Percentiles rank a stretch among this genome's conserved stretches.
Conservation (phyloP, 1,140 invertebrate species). For the Temnothorax curvispinosus region DNA sequence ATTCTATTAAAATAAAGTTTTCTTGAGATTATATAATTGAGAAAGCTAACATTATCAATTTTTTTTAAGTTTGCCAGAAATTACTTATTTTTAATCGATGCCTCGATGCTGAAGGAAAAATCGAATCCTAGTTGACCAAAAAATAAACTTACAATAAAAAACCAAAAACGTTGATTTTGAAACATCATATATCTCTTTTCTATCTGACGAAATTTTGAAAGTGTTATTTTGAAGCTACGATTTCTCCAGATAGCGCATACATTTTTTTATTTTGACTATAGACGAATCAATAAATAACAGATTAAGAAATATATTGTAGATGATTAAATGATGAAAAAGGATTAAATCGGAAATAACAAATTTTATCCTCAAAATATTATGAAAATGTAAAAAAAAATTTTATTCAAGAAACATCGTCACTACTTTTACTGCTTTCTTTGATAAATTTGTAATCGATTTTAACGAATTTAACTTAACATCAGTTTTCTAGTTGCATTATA, state of each 20-base stretch:
- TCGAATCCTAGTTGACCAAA: not conserved
- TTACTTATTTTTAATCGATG: not conserved
- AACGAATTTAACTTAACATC: not conserved
- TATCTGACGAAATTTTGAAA: conserved; percentile 28
- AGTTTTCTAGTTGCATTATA: not conserved
- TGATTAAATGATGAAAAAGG: conserved; percentile 5
- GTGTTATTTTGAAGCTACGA: not conserved
- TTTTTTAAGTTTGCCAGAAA: not conserved
- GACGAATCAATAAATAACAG: not conserved
- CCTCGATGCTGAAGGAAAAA: not conserved
- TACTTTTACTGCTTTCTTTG: not conserved
- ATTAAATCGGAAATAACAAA: not conserved
- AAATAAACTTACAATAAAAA: not conserved
- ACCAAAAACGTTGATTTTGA: not conserved
- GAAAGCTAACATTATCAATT: not conserved
- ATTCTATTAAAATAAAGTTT: conserved; percentile 4
- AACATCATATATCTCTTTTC: not conserved
- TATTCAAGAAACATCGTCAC: not conserved
- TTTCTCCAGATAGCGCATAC: not conserved
- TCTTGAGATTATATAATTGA: not conserved
- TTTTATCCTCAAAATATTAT: not conserved
- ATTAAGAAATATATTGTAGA: not conserved
- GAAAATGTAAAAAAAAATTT: not conserved
- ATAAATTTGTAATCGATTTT: not conserved
- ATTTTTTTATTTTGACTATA: not conserved